phyloP scores from a whole-genome alignment of 92 coral and sea anemone species.

The Montipora capitata region DNA sequence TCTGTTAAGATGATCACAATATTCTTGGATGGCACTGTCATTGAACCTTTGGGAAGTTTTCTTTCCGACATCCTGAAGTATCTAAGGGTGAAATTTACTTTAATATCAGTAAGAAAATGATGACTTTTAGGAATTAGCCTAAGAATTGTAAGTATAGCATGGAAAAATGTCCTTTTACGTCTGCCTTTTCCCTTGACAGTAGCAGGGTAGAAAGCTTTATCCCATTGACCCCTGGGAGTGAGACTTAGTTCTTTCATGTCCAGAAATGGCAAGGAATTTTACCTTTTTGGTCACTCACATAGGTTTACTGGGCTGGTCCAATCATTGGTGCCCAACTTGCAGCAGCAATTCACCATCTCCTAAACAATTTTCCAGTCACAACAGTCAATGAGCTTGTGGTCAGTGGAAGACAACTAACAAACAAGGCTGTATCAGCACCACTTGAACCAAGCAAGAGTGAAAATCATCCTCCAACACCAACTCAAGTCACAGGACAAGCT shows the following conservation, averaged over 20 bases:
- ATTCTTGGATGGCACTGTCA: too few species aligned
- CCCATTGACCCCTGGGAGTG: too few species aligned
- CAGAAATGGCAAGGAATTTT: neutral
- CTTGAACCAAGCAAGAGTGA: neutral
- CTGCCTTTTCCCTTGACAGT: too few species aligned
- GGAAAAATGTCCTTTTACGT: too few species aligned
- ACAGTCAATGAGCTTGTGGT: conserved; percentile 34
- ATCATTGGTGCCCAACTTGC: conserved; percentile 69
- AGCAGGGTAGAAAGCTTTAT: neutral
- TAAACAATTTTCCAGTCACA: conserved; percentile 37
- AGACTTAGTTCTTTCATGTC: too few species aligned
- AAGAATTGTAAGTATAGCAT: too few species aligned
- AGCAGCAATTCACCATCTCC: conserved; percentile 35
- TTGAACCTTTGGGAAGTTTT: too few species aligned
- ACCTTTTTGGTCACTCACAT: neutral
- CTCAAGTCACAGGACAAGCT: neutral
- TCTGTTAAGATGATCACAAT: too few species aligned
- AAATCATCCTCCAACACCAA: conserved; percentile 1
- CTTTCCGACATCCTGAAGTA: too few species aligned
- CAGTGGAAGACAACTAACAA: conserved; percentile 18
- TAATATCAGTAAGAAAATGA: too few species aligned
- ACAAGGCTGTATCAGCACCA: neutral
- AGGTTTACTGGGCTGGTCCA: conserved; percentile 83
- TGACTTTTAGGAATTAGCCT: too few species aligned
- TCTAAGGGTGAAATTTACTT: too few species aligned